phyloP scores from a whole-genome alignment of 2,113 vertebrate species.

The Cairina moschata region DNA sequence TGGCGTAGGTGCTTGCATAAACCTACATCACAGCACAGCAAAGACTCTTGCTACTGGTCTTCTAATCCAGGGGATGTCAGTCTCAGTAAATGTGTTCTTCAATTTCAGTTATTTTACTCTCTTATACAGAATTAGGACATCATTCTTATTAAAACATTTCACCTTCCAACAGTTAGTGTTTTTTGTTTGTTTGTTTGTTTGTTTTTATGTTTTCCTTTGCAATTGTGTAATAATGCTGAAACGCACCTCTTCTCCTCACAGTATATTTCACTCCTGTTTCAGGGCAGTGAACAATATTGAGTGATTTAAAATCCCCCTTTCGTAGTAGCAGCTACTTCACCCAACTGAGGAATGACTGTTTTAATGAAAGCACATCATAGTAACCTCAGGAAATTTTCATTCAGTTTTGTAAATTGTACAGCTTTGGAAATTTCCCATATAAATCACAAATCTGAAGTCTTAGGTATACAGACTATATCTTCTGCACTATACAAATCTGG shows the following conservation, averaged over 20 bases:
- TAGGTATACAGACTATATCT: neutral
- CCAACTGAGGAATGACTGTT: neutral
- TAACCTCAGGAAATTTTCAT: neutral
- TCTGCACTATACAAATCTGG: rapidly evolving
- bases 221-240: neutral
- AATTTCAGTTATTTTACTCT: neutral
- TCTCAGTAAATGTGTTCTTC: rapidly evolving
- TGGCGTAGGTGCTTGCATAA: neutral
- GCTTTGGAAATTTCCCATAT: neutral
- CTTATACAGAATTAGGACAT: neutral
- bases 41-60: neutral
- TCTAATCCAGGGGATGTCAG: neutral
- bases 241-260: neutral
- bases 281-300: neutral
- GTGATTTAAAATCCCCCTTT: neutral
- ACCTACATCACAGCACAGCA: rapidly evolving
- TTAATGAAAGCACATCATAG: neutral
- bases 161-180: neutral
- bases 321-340: neutral
- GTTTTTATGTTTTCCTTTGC: neutral
- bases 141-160: neutral
- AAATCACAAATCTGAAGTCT: neutral
- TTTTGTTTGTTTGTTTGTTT: neutral
- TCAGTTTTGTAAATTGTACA: neutral
- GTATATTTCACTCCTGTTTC: neutral